Base-by-base conservation (phyloP, 1,140 invertebrate genomes). In the Cecropterus lyciades region DNA sequence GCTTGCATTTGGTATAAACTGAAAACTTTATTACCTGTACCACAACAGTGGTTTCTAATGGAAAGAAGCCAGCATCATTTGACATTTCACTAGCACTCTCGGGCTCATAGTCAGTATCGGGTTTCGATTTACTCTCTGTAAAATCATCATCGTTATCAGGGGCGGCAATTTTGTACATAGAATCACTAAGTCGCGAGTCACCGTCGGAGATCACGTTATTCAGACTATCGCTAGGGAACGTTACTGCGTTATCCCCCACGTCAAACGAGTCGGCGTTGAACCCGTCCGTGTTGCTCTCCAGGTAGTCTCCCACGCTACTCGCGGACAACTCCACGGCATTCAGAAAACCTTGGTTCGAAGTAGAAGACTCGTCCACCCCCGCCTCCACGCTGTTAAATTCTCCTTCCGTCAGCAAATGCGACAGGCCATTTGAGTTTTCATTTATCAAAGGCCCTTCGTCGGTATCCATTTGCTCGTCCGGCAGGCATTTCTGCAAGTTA, bases 381-480 rank as follows among this genome's bases (percentile, higher is more conserved):
- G 77, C 87, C 37, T 91, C 89, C n/a, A 89, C 89, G 62, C 87
- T 89, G 43, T 85, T 88, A 48, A 91, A 89, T 64, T 89, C 89
- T 17, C 85, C 82, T 60, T 91, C 87, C 9, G 87, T 90, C 56
- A 91, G 66, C 49, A 91, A 75, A 75, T 91, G 89, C 1, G 89
- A 90, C 56, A 90, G 66, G 5, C 86, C 89, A 55, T 88, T 91
- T 0, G 89, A 91, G 60, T 91, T 91, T 60, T 91, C 89, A 59
- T 91, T 91, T 40, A 91, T 89, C 37, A 91, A 53, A 1, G 87
- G 86, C 0, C 85, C 87, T 72, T 91, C 89, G 48, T 91, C 89
- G 3, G 85, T 87, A 57, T 91, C 89, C 85, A 91, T 89, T 9
- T 78, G 79, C 15, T 72, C 80, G 15, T 87, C 85, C 5, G 87